phyloP scores from a whole-genome alignment of 2,113 vertebrate species.

The Thermophis baileyi region DNA sequence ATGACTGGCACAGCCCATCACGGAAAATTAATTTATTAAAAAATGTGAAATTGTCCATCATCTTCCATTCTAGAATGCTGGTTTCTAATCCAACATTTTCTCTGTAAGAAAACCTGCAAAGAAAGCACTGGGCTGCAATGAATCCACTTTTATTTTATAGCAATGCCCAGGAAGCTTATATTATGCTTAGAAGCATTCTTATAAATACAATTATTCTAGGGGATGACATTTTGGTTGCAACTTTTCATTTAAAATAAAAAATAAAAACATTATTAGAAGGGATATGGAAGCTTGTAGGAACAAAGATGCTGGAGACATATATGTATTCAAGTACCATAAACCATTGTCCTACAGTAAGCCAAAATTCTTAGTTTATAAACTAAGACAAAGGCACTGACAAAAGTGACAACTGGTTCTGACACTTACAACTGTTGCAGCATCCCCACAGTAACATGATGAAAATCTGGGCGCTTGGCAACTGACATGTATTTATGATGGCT shows the following conservation, averaged over 20 bases:
- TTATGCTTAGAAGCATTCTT: not conserved
- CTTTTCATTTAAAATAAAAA: not conserved
- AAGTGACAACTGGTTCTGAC: not conserved
- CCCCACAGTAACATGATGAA: too few relatives aligned
- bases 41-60: not conserved
- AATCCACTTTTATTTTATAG: not conserved
- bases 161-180: not conserved
- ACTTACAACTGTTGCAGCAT: too few relatives aligned
- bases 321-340: not conserved
- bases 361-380: not conserved
- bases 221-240: not conserved
- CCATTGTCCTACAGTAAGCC: not conserved
- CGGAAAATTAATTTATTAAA: not conserved
- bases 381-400: not conserved
- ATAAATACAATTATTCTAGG: not conserved
- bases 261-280: not conserved
- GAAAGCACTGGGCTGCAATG: not conserved
- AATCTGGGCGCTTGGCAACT: too few relatives aligned
- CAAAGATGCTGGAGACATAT: not conserved
- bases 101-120: not conserved
- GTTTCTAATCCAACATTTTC: not conserved
- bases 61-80: not conserved
- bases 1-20: not conserved
- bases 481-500: too few relatives aligned
- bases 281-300: not conserved